Conservation (phyloP, 1,140 invertebrate genomes). For the Diuraphis noxia region DNA sequence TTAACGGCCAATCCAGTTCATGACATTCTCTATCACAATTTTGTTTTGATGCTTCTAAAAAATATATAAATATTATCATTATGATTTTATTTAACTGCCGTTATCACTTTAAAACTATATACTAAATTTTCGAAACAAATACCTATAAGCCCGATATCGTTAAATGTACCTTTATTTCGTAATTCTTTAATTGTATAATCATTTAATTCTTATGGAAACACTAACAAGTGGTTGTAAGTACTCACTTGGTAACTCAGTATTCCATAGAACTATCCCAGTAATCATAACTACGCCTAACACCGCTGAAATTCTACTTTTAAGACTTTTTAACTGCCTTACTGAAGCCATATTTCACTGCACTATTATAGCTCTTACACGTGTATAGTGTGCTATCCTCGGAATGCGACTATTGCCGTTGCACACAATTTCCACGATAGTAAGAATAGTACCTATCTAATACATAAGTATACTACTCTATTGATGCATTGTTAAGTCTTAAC, state of each 20-base stretch:
- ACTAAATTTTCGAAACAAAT: neutral
- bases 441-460: neutral
- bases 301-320: slow-evolving; percentile 50
- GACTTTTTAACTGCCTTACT: neutral
- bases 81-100: neutral
- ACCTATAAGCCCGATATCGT: neutral
- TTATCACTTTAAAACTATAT: neutral
- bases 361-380: neutral
- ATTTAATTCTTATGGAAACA: neutral
- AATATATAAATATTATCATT: slow-evolving; percentile 56
- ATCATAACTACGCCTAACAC: slow-evolving; percentile 56
- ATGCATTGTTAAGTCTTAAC: neutral
- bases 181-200: neutral
- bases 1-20: slow-evolving; percentile 78
- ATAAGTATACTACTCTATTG: neutral
- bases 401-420: neutral
- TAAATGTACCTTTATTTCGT: neutral
- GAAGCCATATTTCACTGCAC: slow-evolving; percentile 11
- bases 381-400: neutral
- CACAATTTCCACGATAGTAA: neutral
- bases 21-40: slow-evolving; percentile 75
- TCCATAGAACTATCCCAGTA: slow-evolving; percentile 57
- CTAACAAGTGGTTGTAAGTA: neutral
- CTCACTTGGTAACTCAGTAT: slow-evolving; percentile 58
- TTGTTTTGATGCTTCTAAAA: slow-evolving; percentile 70